Evolutionary conservation across 2,113 vertebrate genomes (phyloP).

Genomic region (Oxygymnocypris stewartii): DNA sequence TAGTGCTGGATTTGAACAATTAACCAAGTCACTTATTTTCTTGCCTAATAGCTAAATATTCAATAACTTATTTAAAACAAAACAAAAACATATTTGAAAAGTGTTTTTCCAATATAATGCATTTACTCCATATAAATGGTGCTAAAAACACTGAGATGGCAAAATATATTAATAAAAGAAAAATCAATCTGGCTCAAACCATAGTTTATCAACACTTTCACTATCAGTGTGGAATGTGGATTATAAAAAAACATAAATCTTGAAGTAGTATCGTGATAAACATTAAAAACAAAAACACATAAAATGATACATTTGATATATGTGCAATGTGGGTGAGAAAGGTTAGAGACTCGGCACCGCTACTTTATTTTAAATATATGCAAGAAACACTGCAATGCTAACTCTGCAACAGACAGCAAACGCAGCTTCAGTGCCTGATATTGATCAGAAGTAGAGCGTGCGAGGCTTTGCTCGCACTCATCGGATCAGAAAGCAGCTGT

Average conservation of each 20-base stretch:
- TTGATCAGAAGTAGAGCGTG: neutral
- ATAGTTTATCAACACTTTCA: neutral
- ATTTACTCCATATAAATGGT: neutral
- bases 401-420: neutral
- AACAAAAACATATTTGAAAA: neutral
- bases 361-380: neutral
- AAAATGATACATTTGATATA: neutral
- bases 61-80: too few relatives aligned
- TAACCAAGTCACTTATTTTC: neutral
- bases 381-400: neutral
- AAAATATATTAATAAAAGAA: neutral
- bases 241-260: neutral
- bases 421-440: neutral
- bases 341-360: neutral
- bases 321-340: neutral
- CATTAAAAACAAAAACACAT: neutral
- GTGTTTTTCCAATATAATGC: neutral
- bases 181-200: neutral
- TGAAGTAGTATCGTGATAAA: neutral
- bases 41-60: too few relatives aligned
- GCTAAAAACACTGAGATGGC: neutral
- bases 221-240: neutral
- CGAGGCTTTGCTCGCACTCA: conserved; percentile 1
- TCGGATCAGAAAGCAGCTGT: neutral
- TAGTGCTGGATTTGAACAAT: conserved; percentile 6